Conservation (phyloP, 2,797 vertebrate genomes). For the Paedocypris micromegethes region DNA sequence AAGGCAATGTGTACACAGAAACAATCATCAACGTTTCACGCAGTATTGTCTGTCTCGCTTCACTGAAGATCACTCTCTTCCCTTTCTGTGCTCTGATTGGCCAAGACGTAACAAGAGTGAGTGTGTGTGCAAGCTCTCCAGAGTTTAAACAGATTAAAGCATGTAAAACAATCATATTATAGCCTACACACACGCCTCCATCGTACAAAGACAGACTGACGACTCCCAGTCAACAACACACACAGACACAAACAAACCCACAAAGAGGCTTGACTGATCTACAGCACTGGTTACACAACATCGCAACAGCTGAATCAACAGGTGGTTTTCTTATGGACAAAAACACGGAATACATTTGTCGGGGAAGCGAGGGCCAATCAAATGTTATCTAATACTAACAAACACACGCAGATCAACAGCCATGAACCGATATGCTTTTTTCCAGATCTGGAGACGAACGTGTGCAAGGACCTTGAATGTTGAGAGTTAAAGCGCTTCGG, state of each 20-base stretch:
- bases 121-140: too few relatives aligned
- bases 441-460: too few relatives aligned
- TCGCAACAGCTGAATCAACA: slow-evolving; percentile 46
- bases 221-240: slow-evolving; percentile 20
- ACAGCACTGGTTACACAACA: slow-evolving; percentile 40
- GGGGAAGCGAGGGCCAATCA: slow-evolving; percentile 12
- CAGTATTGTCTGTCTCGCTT: too few relatives aligned
- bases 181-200: slow-evolving; percentile 18
- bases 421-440: not conserved
- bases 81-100: too few relatives aligned
- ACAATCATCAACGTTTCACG: too few relatives aligned
- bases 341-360: slow-evolving; percentile 11
- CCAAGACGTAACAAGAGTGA: too few relatives aligned
- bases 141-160: too few relatives aligned
- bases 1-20: too few relatives aligned
- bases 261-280: slow-evolving; percentile 6
- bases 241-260: not conserved
- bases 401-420: slow-evolving; percentile 3
- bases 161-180: too few relatives aligned
- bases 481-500: slow-evolving; percentile 4
- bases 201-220: slow-evolving; percentile 36
- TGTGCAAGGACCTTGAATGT: too few relatives aligned
- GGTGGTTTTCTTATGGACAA: slow-evolving; percentile 41
- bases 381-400: slow-evolving; percentile 2
- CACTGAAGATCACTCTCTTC: too few relatives aligned